Evolutionary conservation across 2,888 invertebrate genomes (phyloP), one percentile per base, ranked within the genome.

Genomic region (Catocala sponsa): DNA sequence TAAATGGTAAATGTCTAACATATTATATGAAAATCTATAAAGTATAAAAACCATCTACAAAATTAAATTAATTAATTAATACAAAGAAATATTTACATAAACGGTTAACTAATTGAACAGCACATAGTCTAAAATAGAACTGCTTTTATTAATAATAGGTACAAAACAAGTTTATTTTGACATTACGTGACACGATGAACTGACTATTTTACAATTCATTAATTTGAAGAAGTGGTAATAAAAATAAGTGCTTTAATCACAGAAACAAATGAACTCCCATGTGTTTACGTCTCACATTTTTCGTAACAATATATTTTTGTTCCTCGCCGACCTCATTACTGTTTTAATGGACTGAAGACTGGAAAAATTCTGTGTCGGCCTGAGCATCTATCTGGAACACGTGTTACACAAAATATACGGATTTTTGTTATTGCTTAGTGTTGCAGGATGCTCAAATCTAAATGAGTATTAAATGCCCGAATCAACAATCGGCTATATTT

Each of bases 401-500:
- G 63, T 63, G 59, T 74, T 76, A 62, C 55, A 71, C 63, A 74
- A 76, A 75, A 59, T 68, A 66, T 55, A 67, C 63, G 72, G 71
- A 79, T 74, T n/a, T 54, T 6, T 13, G 48, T 48, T 43, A n/a
- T 72, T 70, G 6, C 68, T 74, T 59, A 72, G 65, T 79, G 78
- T 76, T 63, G 63, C 74, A 69, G 69, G 79, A 79, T 74, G 61
- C 69, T 70, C 77, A 78, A 80, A 83, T 83, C 83, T 84, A 78
- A 82, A 83, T 79, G 76, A 79, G 74, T 77, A 74, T 79, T 81
- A 78, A 79, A 80, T 71, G 71, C 65, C 64, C 72, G 79, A 72
- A 78, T 80, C 79, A 83, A 84, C 79, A 81, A 81, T 82, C 79
- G 77, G 75, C 79, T 77, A 78, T 78, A 73, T 81, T 79, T 79